phyloP scores from a whole-genome alignment of 2,888 invertebrate genomes.

The Polylopha cassiicola region DNA sequence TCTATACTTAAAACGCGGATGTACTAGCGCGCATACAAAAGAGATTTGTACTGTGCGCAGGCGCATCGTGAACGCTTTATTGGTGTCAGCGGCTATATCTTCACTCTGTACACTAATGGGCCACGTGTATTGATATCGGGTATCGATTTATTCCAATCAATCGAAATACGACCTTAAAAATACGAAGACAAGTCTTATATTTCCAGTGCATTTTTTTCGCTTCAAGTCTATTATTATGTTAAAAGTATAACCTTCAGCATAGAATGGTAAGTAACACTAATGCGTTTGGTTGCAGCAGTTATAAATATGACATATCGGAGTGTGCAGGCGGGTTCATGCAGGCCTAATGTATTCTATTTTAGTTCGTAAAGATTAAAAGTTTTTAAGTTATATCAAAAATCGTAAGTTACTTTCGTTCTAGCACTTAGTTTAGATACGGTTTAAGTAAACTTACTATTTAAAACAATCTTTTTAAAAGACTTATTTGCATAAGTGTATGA shows the following conservation, averaged over 20 bases:
- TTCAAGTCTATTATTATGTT: constrained; percentile 43
- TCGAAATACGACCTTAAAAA: constrained; percentile 21
- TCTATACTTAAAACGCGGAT: constrained; percentile 18
- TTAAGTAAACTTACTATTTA: too few species aligned
- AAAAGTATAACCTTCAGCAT: constrained; percentile 48
- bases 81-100: constrained; percentile 40
- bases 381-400: too few species aligned
- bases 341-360: constrained; percentile 25
- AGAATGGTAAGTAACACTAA: constrained; percentile 55
- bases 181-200: background rate
- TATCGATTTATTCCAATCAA: constrained; percentile 27
- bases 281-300: constrained; percentile 56
- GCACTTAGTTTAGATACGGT: too few species aligned
- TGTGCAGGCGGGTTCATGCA: too few species aligned
- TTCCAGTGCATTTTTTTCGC: background rate
- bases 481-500: too few species aligned
- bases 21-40: constrained; percentile 39
- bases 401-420: too few species aligned
- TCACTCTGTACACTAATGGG: constrained; percentile 46
- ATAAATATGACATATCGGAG: constrained; percentile 62
- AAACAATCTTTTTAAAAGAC: too few species aligned
- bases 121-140: constrained; percentile 51
- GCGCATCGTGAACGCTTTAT: constrained; percentile 37
- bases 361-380: too few species aligned
- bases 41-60: constrained; percentile 39